Evolutionary conservation across 2,888 invertebrate genomes (phyloP).

Genomic region (Drosophila meridiana): DNA sequence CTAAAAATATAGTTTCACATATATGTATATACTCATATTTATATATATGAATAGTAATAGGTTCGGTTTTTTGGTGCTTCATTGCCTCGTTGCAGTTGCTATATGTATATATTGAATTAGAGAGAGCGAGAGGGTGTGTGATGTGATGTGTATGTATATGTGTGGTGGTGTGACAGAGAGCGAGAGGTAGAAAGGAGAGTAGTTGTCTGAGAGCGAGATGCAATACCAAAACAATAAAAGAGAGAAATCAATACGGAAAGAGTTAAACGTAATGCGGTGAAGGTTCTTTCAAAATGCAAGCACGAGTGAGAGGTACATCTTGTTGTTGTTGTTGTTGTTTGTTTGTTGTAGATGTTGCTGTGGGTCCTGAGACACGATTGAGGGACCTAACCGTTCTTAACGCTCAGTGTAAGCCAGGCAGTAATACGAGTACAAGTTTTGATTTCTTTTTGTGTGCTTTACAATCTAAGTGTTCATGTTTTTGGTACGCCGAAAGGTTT

Average conservation of each 20-base stretch:
- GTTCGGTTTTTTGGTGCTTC: slow-evolving; percentile 42
- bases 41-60: background rate
- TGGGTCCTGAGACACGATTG: slow-evolving; percentile 48
- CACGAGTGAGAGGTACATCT: slow-evolving; percentile 61
- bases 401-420: slow-evolving; percentile 73
- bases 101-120: slow-evolving; percentile 23
- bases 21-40: slow-evolving; percentile 2
- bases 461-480: slow-evolving; percentile 56
- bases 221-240: slow-evolving; percentile 59
- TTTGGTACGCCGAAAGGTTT: slow-evolving; percentile 42
- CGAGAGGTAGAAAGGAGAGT: background rate
- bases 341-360: slow-evolving; percentile 33
- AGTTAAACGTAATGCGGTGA: slow-evolving; percentile 56
- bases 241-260: slow-evolving; percentile 51
- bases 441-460: slow-evolving; percentile 63
- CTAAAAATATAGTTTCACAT: slow-evolving; percentile 37
- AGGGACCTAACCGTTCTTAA: slow-evolving; percentile 54
- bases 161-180: slow-evolving; percentile 1
- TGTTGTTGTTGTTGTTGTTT: slow-evolving; percentile 40
- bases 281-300: slow-evolving; percentile 71
- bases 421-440: slow-evolving; percentile 50
- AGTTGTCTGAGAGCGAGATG: slow-evolving; percentile 52
- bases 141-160: slow-evolving; percentile 15
- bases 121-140: slow-evolving; percentile 17
- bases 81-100: slow-evolving; percentile 60